Evolutionary conservation across 2,888 invertebrate genomes (phyloP).

Genomic region (Agrochola lychnidis): DNA sequence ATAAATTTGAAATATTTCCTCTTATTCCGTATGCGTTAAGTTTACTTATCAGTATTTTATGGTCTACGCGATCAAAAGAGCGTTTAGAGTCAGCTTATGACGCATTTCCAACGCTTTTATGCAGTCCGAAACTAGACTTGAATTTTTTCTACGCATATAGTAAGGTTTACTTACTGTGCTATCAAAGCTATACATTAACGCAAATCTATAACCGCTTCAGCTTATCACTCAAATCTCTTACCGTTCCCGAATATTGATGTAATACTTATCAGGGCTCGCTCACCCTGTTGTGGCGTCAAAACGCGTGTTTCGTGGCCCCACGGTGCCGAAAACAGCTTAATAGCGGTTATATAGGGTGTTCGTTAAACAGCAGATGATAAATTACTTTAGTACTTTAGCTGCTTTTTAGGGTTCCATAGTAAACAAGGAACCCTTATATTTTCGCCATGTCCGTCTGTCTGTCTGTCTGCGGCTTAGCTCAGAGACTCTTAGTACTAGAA

Average conservation of each 20-base stretch:
- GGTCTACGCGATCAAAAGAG: too few species aligned
- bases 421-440: too few species aligned
- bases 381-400: conserved; percentile 6
- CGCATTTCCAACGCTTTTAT: too few species aligned
- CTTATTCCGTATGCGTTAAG: too few species aligned
- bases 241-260: conserved; percentile 64
- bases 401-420: conserved; percentile 2
- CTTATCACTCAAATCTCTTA: conserved; percentile 15
- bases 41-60: too few species aligned
- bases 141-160: too few species aligned
- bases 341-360: conserved; percentile 22
- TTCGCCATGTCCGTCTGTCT: too few species aligned
- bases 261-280: conserved; percentile 26
- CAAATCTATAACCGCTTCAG: background rate
- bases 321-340: conserved; percentile 29
- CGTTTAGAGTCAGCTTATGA: too few species aligned
- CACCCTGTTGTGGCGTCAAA: conserved; percentile 38
- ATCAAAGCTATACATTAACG: background rate
- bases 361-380: conserved; percentile 19
- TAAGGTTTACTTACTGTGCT: background rate
- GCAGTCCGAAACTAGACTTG: background rate
- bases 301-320: conserved; percentile 51
- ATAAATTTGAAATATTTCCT: too few species aligned
- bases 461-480: too few species aligned
- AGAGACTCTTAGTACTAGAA: too few species aligned